Evolutionary conservation across 2,113 vertebrate species (phyloP), one percentile per base, ranked within the genome.

Genomic region (Ailuropoda melanoleuca): DNA sequence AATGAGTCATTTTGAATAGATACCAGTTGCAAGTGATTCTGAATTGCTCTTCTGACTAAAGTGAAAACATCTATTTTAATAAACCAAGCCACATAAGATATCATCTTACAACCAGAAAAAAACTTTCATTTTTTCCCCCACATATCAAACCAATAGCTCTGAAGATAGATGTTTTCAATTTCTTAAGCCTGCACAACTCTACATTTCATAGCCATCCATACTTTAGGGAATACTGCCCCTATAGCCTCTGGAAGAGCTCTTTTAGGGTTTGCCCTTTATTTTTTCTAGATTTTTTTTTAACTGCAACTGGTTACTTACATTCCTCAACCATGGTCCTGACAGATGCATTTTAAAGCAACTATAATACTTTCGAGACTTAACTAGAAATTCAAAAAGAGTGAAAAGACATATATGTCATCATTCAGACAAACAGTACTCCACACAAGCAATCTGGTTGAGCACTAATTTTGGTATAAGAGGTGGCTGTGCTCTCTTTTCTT

Each of bases 11-110:
- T 95, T 55, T 94, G 85, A 90, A 81, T 85, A 93, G 81, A 72
- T 34, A 60, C 4, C 58, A 97, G 66, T 87, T 97, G 72, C 43
- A 92, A 80, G 74, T 97, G 50, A 82, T 95, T 96, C 83, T 94
- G 46, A 83, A 89, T 82, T 92, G 39, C 53, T 90, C 17, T 70
- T 86, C 62, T 92, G 55, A 93, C 37, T 95, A 86, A 92, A 95
- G 21, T 85, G 62, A 87, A 74, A 97, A 95, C 39, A 74, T 53
- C 9, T 56, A 68, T 93, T 68, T 14, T 43, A 53, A 37, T 78
- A 95, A 87, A 53, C 3, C 19, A 93, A 87, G 39, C 46, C 46
- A 74, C 78, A n/a, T 74, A 58, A 88, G 29, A 53, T 68, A 55
- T n/a, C 23, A 68, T n/a, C 31, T 90, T 78, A 58, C 60, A 93